Conservation (phyloP, 2,888 invertebrate genomes). For the Ellobium chinense region DNA sequence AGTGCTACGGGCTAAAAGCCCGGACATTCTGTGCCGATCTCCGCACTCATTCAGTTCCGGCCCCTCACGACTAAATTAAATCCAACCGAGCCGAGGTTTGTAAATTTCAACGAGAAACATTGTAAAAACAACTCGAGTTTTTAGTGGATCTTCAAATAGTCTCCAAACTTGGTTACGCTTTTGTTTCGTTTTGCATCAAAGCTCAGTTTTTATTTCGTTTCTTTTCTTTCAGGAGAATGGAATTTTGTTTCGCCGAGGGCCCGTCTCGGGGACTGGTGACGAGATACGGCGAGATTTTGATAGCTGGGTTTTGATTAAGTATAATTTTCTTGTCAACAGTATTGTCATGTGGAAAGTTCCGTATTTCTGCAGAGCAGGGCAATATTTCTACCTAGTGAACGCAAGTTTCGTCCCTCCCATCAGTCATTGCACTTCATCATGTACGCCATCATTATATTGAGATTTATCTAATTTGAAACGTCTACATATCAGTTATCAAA, state of each 20-base stretch:
- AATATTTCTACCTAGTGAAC: too few relatives aligned
- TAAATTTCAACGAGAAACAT: slow-evolving; percentile 25
- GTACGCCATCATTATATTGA: too few relatives aligned
- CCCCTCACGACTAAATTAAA: slow-evolving; percentile 3
- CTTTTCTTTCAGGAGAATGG: not conserved
- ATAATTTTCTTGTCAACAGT: slow-evolving; percentile 9
- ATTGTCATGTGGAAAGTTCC: slow-evolving; percentile 7
- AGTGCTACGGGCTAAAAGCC: not conserved
- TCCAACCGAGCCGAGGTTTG: slow-evolving; percentile 30
- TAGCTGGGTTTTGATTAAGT: slow-evolving; percentile 22
- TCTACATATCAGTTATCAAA: too few relatives aligned
- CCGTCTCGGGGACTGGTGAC: not conserved
- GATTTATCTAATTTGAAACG: too few relatives aligned
- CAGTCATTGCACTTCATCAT: too few relatives aligned
- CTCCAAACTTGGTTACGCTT: slow-evolving; percentile 9
- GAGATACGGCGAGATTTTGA: slow-evolving; percentile 12
- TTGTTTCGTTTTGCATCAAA: slow-evolving; percentile 1
- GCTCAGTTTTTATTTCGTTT: not conserved
- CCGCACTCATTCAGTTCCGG: not conserved
- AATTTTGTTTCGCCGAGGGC: slow-evolving; percentile 5
- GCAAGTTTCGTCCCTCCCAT: too few relatives aligned
- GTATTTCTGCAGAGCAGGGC: not conserved
- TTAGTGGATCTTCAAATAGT: slow-evolving; percentile 31
- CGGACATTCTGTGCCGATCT: not conserved
- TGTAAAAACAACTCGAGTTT: slow-evolving; percentile 26